A percentile compares a stretch with the other conserved stretches of the same genome.
phyloP scores from a whole-genome alignment of 2,797 vertebrate species.

The Phrynocephalus guinanensis region DNA sequence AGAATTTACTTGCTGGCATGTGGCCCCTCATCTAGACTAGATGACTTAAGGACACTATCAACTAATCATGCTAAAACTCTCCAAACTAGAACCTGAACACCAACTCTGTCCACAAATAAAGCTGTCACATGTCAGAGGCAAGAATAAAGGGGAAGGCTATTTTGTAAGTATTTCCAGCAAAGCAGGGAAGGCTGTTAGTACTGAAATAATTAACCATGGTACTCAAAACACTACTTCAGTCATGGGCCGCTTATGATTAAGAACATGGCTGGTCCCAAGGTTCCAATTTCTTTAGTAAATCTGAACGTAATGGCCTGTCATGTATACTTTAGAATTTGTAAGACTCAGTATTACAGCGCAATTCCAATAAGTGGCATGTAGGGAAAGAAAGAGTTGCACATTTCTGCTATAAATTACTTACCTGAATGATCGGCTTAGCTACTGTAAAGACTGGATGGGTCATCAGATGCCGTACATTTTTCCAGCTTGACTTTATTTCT shows the following conservation, averaged over 20 bases:
- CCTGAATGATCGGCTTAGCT: background rate
- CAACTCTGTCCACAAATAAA: background rate
- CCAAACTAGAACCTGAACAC: background rate
- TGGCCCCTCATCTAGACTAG: background rate
- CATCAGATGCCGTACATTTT: background rate
- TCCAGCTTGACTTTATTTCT: background rate
- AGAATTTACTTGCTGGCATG: background rate
- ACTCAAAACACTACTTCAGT: background rate
- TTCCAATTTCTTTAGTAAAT: background rate
- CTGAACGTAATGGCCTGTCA: background rate
- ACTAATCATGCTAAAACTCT: background rate
- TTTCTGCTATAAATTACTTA: too few relatives aligned
- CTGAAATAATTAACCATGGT: background rate
- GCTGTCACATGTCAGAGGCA: background rate
- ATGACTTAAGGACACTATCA: background rate
- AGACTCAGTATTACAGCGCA: background rate
- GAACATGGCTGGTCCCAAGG: background rate
- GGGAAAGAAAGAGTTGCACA: background rate
- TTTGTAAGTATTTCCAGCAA: background rate
- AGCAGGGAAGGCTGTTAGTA: background rate
- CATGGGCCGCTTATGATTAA: too few relatives aligned
- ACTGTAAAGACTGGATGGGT: background rate
- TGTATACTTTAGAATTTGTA: background rate
- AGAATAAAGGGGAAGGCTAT: background rate
- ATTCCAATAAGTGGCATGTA: background rate